These are phyloP conservation scores for Pseudeuparius sepicola DNA, from an alignment of 2,888 invertebrate species.

Conservation along the genomic window DNA sequence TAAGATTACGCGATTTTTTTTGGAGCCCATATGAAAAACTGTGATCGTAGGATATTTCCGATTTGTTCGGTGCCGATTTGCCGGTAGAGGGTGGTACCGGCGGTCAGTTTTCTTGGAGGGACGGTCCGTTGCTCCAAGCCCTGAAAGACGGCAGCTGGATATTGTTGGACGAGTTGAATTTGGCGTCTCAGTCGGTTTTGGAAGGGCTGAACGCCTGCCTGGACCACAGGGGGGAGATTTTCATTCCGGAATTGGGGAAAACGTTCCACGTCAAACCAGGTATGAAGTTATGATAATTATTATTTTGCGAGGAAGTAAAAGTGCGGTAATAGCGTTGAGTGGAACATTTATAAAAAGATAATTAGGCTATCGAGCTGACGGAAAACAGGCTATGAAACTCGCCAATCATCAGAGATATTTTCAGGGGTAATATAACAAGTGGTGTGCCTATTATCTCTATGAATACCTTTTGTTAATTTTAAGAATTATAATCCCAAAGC, in stretches of 20 bases:
- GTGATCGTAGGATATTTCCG: constrained; percentile 72
- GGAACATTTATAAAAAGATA: too few species aligned
- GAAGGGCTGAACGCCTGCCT: constrained; percentile 98
- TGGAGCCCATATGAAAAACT: not conserved
- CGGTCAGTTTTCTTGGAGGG: constrained; percentile 90
- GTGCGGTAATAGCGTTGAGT: too few species aligned
- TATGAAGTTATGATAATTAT: constrained; percentile 15
- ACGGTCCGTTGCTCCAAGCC: constrained; percentile 91
- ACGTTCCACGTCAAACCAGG: constrained; percentile 63
- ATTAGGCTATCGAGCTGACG: too few species aligned
- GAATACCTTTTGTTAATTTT: too few species aligned
- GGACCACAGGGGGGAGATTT: constrained; percentile 94
- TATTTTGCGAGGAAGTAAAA: too few species aligned
- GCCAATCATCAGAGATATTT: too few species aligned
- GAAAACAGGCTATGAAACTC: too few species aligned
- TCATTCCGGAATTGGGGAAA: constrained; percentile 85
- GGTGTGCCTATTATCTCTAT: too few species aligned
- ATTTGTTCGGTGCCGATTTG: constrained; percentile 95
- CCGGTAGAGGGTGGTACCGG: constrained; percentile 79
- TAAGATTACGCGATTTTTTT: constrained; percentile 38
- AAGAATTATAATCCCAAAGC: too few species aligned
- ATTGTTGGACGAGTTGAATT: constrained; percentile 91
- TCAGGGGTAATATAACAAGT: too few species aligned
- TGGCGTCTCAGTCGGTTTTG: constrained; percentile 95
- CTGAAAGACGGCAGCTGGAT: constrained; percentile 93